Evolutionary conservation across 64 coral and sea anemone species (phyloP).

Genomic region (Hydrozoanthus tunicans): DNA sequence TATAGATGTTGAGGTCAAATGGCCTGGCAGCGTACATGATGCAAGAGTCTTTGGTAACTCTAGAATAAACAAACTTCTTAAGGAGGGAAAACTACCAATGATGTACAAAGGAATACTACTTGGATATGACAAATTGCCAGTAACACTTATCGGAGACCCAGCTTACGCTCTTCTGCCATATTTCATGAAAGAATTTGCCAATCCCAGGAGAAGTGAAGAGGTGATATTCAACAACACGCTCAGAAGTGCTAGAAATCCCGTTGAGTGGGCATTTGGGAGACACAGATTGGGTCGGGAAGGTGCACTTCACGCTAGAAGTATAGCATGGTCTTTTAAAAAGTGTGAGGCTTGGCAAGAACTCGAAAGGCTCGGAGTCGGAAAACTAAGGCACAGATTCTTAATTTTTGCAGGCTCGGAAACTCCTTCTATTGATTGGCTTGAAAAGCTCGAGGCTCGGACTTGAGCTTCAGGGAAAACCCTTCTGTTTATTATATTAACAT

Average conservation of each 20-base stretch:
- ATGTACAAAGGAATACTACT: conserved; percentile 14
- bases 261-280: conserved; percentile 3
- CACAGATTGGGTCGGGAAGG: not conserved
- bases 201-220: conserved; percentile 7
- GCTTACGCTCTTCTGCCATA: conserved; percentile 2
- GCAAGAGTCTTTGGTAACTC: not conserved
- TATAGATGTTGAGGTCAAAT: not conserved
- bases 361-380: not conserved
- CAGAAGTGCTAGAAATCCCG: conserved; percentile 1
- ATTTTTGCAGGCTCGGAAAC: not conserved
- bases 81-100: conserved; percentile 6
- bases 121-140: conserved; percentile 7
- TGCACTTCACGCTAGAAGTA: not conserved
- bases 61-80: not conserved
- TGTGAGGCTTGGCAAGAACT: not conserved
- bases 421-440: not conserved
- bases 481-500: not conserved
- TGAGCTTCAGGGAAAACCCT: not conserved
- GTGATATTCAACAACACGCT: conserved; percentile 15
- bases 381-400: not conserved
- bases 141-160: conserved; percentile 3
- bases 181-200: conserved; percentile 13
- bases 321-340: not conserved
- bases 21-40: not conserved
- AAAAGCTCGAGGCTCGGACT: not conserved